Conservation (phyloP, 2,113 vertebrate species). For the Loxodonta africana region DNA sequence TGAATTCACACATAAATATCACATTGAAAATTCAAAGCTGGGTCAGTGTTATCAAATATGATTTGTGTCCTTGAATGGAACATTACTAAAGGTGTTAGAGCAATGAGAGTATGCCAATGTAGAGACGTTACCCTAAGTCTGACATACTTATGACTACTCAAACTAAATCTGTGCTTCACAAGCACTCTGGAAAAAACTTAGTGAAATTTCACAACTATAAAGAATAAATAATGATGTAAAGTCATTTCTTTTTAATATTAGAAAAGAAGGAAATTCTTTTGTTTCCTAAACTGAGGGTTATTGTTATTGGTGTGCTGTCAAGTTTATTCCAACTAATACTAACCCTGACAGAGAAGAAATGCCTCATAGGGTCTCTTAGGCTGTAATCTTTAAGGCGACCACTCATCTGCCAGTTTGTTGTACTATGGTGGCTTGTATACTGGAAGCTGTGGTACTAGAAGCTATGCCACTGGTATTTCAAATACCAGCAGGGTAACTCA, state of each 20-base stretch:
- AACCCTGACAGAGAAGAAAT: no score
- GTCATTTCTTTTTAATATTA: not conserved
- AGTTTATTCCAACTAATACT: no score
- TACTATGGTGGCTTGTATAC: no score
- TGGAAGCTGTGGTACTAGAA: no score
- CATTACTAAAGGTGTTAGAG: not conserved
- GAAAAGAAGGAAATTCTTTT: not conserved
- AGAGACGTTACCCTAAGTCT: rapidly evolving
- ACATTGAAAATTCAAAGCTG: not conserved
- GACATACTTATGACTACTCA: not conserved
- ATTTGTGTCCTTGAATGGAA: not conserved
- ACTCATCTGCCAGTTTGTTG: no score
- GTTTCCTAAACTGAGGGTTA: not conserved
- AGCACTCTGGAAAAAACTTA: not conserved
- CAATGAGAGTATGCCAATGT: not conserved
- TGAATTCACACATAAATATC: not conserved
- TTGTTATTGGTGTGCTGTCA: no score
- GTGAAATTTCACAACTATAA: not conserved
- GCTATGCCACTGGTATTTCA: no score
- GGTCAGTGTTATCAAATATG: not conserved
- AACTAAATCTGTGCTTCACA: not conserved
- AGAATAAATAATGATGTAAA: not conserved
- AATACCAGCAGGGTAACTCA: no score
- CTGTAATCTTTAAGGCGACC: no score
- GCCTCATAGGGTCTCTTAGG: no score